Percentiles rank a stretch among this genome's conserved stretches.
Evolutionary conservation across 2,113 vertebrate genomes (phyloP).

Genomic region (Pluvianellus socialis): DNA sequence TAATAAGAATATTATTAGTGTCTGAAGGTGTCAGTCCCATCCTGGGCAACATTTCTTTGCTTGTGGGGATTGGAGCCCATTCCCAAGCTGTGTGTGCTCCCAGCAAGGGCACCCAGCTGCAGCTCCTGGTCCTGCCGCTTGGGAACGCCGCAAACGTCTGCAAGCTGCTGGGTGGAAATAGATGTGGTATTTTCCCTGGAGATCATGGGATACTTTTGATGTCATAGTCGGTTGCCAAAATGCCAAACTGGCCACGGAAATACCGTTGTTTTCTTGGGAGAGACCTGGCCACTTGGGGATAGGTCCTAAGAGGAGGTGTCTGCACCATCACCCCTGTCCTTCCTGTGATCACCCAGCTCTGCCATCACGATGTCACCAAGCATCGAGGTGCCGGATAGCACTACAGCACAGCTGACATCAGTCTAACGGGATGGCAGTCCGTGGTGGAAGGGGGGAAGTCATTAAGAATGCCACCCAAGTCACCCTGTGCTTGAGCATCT

Average conservation of each 20-base stretch:
- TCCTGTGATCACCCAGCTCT: not conserved
- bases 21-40: not conserved
- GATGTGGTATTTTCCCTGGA: not conserved
- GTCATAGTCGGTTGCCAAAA: not conserved
- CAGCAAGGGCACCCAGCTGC: not conserved
- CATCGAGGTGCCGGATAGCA: not conserved
- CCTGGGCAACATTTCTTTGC: not conserved
- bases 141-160: not conserved
- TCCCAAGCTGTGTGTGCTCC: not conserved
- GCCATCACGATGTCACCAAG: not conserved
- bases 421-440: not conserved
- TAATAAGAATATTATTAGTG: too few relatives aligned
- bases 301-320: not conserved
- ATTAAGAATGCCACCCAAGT: not conserved
- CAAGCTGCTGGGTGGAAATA: not conserved
- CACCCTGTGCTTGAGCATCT: not conserved
- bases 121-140: fast-evolving
- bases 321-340: not conserved
- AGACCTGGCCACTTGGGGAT: not conserved
- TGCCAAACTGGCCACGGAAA: too few relatives aligned
- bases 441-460: not conserved
- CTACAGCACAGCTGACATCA: not conserved
- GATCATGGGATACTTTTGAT: too few relatives aligned
- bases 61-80: not conserved
- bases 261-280: not conserved